These are phyloP conservation scores for Crenichthys baileyi DNA, from an alignment of 2,797 vertebrate species.

Conservation along the genomic window DNA sequence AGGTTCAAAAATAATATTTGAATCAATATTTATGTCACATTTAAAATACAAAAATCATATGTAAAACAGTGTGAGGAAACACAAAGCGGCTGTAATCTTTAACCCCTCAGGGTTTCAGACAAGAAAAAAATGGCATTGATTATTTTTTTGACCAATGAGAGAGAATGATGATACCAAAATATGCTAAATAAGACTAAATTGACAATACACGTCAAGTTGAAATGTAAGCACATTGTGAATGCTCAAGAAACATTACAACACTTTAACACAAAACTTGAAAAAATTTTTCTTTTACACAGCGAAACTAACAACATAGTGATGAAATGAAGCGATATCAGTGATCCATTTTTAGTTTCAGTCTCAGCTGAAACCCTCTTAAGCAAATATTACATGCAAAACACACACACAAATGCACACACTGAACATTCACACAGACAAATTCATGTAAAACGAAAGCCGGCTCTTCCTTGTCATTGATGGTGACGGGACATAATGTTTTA, in stretches of 20 bases:
- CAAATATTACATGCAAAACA: conserved; percentile 79
- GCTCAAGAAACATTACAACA: conserved; percentile 1
- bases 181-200: not conserved
- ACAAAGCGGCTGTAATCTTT: conserved; percentile 20
- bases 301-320: conserved; percentile 28
- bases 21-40: not conserved
- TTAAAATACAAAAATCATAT: not conserved
- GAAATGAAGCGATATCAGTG: conserved; percentile 33
- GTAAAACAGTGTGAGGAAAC: conserved; percentile 3
- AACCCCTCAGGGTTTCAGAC: conserved; percentile 4
- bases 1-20: not conserved
- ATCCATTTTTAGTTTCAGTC: conserved; percentile 69
- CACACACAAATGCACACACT: conserved; percentile 35
- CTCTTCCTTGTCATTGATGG: conserved; percentile 47
- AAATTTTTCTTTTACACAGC: conserved; percentile 11
- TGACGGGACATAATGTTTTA: conserved; percentile 35
- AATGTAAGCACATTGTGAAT: not conserved
- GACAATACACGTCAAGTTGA: not conserved
- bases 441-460: conserved; percentile 67
- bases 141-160: conserved; percentile 30
- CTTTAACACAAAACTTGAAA: not conserved
- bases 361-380: conserved; percentile 69
- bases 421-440: conserved; percentile 67
- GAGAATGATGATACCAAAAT: not conserved
- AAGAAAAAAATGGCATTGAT: conserved; percentile 11